These are phyloP conservation scores for Silurus aristotelis DNA, from an alignment of 2,797 vertebrate species.

Conservation along the genomic window DNA sequence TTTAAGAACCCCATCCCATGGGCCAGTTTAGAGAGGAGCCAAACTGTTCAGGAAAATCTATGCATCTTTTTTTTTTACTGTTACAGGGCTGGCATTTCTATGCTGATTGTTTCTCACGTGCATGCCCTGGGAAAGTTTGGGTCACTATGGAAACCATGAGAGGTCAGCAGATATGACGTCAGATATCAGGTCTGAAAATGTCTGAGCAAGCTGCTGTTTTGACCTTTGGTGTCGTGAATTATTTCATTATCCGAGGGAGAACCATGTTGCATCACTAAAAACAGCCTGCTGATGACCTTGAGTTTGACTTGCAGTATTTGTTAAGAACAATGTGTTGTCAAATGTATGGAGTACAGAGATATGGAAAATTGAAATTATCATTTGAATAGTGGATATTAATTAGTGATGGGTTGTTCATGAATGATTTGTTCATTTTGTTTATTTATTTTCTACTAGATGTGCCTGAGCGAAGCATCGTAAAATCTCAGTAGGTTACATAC, in stretches of 20 bases:
- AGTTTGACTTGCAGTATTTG: not conserved
- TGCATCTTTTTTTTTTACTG: constrained; percentile 21
- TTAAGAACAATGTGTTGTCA: not conserved
- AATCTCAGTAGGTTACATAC: too few species aligned
- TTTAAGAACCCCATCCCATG: not conserved
- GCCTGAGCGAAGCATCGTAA: too few species aligned
- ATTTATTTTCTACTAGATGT: too few species aligned
- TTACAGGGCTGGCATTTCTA: constrained; percentile 27
- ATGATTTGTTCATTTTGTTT: too few species aligned
- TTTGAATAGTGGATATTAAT: not conserved
- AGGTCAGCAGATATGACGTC: not conserved
- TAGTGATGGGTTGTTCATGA: too few species aligned
- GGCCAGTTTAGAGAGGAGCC: not conserved
- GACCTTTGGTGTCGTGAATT: constrained; percentile 17
- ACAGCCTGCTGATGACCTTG: not conserved
- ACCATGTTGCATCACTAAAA: constrained; percentile 1
- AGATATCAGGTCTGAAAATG: constrained; percentile 18
- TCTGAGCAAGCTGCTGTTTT: constrained; percentile 2
- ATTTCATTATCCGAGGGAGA: not conserved
- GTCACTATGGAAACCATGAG: constrained; percentile 9
- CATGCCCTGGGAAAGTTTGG: not conserved
- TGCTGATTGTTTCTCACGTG: constrained; percentile 18
- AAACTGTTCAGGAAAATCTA: constrained; percentile 14
- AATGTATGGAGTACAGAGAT: not conserved
- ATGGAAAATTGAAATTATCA: not conserved